phyloP scores from a whole-genome alignment of 2,888 invertebrate genomes.

The Eretmocerus hayati region DNA sequence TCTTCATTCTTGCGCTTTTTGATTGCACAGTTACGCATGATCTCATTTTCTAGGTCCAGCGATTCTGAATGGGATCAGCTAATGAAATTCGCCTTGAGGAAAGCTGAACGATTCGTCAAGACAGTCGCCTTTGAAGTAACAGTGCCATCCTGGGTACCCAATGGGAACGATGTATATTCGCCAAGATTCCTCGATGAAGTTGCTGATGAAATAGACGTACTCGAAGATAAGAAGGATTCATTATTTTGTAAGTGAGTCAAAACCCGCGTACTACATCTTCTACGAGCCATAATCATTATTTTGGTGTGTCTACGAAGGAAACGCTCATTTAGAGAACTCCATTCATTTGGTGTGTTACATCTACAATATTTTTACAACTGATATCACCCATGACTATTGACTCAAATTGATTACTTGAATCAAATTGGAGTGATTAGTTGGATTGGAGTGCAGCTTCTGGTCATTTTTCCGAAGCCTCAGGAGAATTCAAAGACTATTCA shows the following conservation, averaged over 20 bases:
- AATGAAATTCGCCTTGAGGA: conserved; percentile 69
- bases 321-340: no score
- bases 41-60: conserved; percentile 49
- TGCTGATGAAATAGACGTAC: conserved; percentile 72
- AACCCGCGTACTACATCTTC: not conserved
- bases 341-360: no score
- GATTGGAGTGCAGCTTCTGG: no score
- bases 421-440: no score
- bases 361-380: no score
- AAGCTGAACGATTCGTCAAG: conserved; percentile 71
- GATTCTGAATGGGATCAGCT: conserved; percentile 78
- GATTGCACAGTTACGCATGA: not conserved
- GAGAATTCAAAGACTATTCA: no score
- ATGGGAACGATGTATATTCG: conserved; percentile 64
- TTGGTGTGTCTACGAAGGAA: no score
- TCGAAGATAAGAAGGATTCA: conserved; percentile 75
- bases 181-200: conserved; percentile 79
- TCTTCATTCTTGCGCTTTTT: no score
- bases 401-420: no score
- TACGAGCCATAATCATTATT: no score
- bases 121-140: conserved; percentile 70
- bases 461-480: no score
- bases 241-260: conserved; percentile 64
- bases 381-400: no score
- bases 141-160: conserved; percentile 49